Evolutionary conservation across 2,113 vertebrate species (phyloP).

Genomic region (Brienomyrus brachyistius): DNA sequence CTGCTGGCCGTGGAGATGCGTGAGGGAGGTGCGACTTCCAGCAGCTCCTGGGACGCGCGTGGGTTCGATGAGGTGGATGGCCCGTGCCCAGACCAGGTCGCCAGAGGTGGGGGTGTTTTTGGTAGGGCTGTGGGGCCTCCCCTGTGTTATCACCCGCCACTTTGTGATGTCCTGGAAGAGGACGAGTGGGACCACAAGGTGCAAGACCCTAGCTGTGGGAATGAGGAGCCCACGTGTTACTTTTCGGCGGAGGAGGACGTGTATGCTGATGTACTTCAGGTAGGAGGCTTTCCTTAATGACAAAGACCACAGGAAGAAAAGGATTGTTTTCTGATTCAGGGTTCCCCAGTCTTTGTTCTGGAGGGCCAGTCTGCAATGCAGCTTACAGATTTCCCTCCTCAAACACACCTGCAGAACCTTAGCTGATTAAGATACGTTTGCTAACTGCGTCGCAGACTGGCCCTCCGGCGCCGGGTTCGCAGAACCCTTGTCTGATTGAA

Average conservation of each 20-base stretch:
- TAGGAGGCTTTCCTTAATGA: slow-evolving; percentile 3
- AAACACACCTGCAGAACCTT: background rate
- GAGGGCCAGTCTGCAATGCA: background rate
- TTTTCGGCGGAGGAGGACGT: slow-evolving; percentile 34
- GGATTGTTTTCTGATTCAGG: background rate
- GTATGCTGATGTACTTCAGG: slow-evolving; percentile 22
- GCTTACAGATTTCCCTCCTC: background rate
- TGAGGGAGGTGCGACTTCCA: background rate
- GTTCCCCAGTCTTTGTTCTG: background rate
- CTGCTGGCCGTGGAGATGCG: slow-evolving; percentile 21
- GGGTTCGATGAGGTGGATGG: slow-evolving; percentile 20
- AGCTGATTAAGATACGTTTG: background rate
- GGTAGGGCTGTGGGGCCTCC: slow-evolving; percentile 39
- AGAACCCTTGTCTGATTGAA: background rate
- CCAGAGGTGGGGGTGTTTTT: background rate
- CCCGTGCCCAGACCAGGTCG: background rate
- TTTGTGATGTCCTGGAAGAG: background rate
- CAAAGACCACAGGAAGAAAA: background rate
- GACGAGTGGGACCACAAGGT: background rate
- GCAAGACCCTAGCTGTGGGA: background rate
- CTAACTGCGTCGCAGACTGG: background rate
- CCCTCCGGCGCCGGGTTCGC: background rate
- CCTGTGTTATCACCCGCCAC: slow-evolving; percentile 18
- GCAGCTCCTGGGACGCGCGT: background rate
- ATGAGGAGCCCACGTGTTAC: slow-evolving; percentile 32